phyloP scores from a whole-genome alignment of 1,140 invertebrate species.

The Drosophila novamexicana region DNA sequence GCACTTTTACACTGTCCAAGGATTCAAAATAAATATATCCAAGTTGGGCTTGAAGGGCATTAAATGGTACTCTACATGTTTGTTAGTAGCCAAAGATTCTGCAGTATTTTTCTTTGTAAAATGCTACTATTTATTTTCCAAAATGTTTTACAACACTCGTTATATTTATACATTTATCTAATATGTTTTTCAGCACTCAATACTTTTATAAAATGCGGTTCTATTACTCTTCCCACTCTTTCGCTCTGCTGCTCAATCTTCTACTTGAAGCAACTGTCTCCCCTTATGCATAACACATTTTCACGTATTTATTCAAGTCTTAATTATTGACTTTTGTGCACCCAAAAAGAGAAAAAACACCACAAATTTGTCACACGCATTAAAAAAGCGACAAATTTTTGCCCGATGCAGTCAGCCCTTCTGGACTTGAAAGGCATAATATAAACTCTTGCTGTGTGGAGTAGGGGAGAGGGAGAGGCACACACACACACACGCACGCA shows the following conservation, averaged over 20 bases:
- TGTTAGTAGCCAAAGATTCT: too few relatives aligned
- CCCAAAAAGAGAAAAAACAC: background rate
- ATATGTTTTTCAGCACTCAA: too few relatives aligned
- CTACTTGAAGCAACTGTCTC: background rate
- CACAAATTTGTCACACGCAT: slow-evolving; percentile 39
- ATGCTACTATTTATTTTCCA: too few relatives aligned
- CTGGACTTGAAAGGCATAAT: slow-evolving; percentile 9
- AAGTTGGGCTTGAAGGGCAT: too few relatives aligned
- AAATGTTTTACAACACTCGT: too few relatives aligned
- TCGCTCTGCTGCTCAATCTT: background rate
- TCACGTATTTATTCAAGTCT: background rate
- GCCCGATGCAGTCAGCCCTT: slow-evolving; percentile 33
- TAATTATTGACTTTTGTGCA: slow-evolving; percentile 17
- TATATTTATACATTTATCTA: too few relatives aligned
- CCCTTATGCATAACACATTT: slow-evolving; percentile 3
- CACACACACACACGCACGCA: slow-evolving; percentile 12
- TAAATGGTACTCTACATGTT: too few relatives aligned
- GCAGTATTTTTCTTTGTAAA: too few relatives aligned
- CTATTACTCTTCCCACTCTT: background rate
- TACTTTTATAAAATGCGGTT: too few relatives aligned
- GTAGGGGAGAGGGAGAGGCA: slow-evolving; percentile 3
- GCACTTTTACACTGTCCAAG: background rate
- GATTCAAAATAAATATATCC: too few relatives aligned
- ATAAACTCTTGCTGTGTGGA: background rate
- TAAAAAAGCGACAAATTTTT: slow-evolving; percentile 50